phyloP scores from a whole-genome alignment of 2,888 invertebrate species.

The Scaptomyza flava region DNA sequence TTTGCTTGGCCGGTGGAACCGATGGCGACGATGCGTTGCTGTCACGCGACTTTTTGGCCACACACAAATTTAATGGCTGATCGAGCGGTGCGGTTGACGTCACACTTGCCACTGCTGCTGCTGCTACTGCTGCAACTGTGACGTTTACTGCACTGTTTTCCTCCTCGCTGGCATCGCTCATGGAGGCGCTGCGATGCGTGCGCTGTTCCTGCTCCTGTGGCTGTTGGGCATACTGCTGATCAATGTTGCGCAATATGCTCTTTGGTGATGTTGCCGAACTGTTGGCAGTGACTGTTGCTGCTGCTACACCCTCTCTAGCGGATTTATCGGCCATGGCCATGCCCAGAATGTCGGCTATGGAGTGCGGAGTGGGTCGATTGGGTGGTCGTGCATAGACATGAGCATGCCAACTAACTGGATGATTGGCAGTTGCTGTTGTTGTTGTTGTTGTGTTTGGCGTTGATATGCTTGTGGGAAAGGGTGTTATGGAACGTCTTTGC shows the following conservation, averaged over 20 bases:
- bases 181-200: constrained; percentile 75
- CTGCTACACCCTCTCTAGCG: constrained; percentile 27
- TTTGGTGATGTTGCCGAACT: constrained; percentile 82
- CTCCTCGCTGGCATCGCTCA: constrained; percentile 85
- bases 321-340: constrained; percentile 57
- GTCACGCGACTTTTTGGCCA: constrained; percentile 85
- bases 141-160: constrained; percentile 59
- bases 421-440: constrained; percentile 8
- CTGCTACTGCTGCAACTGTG: neutral
- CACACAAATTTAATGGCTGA: constrained; percentile 87
- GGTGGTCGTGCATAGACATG: constrained; percentile 94
- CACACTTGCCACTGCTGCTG: constrained; percentile 8
- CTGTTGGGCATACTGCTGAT: constrained; percentile 79
- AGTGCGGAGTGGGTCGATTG: constrained; percentile 92
- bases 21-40: constrained; percentile 52
- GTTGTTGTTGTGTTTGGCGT: constrained; percentile 6
- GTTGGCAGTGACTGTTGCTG: constrained; percentile 28
- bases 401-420: constrained; percentile 90
- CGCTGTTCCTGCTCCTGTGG: constrained; percentile 73
- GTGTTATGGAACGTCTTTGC: constrained; percentile 42
- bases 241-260: constrained; percentile 81
- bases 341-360: constrained; percentile 94
- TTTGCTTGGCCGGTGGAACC: constrained; percentile 51
- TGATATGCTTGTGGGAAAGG: constrained; percentile 38
- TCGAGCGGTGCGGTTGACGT: constrained; percentile 79